phyloP scores from a whole-genome alignment of 2,113 vertebrate genomes.

The Maccullochella peelii region DNA sequence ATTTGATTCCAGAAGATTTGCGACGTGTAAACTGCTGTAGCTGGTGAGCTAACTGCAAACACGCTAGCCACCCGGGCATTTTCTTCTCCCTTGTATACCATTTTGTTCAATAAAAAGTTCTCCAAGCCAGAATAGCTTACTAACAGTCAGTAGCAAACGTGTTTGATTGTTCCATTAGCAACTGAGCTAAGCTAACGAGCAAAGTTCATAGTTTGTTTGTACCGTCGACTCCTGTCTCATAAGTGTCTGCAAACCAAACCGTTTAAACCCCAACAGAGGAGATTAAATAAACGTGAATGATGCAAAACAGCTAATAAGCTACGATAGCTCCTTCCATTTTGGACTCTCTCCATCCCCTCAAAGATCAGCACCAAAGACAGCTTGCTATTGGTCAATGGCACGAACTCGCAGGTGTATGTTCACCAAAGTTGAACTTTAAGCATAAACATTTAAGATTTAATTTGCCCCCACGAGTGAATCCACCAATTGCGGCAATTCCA shows the following conservation, averaged over 20 bases:
- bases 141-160: too few relatives aligned
- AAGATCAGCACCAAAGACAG: not conserved
- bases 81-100: too few relatives aligned
- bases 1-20: not conserved
- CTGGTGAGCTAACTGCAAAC: not conserved
- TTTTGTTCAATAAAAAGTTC: too few relatives aligned
- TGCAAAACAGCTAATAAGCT: not conserved
- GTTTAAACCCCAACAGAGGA: too few relatives aligned
- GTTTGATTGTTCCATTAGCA: too few relatives aligned
- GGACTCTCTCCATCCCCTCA: not conserved
- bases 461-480: not conserved
- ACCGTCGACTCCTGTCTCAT: too few relatives aligned
- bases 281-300: too few relatives aligned
- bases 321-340: too few relatives aligned
- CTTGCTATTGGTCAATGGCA: not conserved
- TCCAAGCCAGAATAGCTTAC: too few relatives aligned
- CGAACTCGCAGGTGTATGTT: not conserved
- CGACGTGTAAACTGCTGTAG: not conserved
- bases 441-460: not conserved
- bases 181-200: too few relatives aligned
- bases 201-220: too few relatives aligned
- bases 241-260: too few relatives aligned
- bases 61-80: not conserved
- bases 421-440: not conserved
- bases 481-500: not conserved